Percentiles rank a stretch among this genome's conserved stretches.
Conservation (phyloP, 2,797 vertebrate species). For the Rhadinocentrus ornatus region DNA sequence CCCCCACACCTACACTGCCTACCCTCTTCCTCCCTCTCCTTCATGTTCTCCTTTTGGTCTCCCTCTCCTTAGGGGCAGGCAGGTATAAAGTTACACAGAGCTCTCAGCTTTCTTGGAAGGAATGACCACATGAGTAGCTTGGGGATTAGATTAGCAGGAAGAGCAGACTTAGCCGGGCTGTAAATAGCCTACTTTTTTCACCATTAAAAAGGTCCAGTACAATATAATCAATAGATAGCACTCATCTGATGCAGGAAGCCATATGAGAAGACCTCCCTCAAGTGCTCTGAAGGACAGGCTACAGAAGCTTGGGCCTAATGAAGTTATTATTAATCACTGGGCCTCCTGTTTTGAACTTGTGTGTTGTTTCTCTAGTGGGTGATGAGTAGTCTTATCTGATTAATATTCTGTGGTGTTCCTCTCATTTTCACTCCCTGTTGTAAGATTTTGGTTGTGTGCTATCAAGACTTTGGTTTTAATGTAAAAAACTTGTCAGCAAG, state of each 20-base stretch:
- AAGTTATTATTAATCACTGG: conserved; percentile 85
- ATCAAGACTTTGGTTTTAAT: conserved; percentile 11
- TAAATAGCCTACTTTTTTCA: conserved; percentile 85
- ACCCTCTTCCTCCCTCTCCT: conserved; percentile 50
- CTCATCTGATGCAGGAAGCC: conserved; percentile 83
- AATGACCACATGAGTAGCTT: conserved; percentile 86
- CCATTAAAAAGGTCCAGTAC: conserved; percentile 83
- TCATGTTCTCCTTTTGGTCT: conserved; percentile 63
- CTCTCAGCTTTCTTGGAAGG: conserved; percentile 86
- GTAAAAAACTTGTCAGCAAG: conserved; percentile 1
- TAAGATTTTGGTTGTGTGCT: not conserved
- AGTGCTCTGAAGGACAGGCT: conserved; percentile 83
- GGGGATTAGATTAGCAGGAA: conserved; percentile 87
- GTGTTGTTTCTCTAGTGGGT: conserved; percentile 78
- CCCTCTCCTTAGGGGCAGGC: conserved; percentile 78
- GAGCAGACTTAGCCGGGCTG: conserved; percentile 83
- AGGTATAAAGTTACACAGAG: conserved; percentile 86
- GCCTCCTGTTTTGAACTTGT: conserved; percentile 79
- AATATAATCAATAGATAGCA: conserved; percentile 85
- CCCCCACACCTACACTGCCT: conserved; percentile 31
- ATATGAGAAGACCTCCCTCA: conserved; percentile 82
- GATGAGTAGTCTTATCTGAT: conserved; percentile 73
- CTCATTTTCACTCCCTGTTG: conserved; percentile 43
- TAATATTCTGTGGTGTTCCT: conserved; percentile 37
- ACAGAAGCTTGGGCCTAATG: conserved; percentile 78